Evolutionary conservation across 2,888 invertebrate genomes (phyloP).

Genomic region (Lasioglossum vierecki): DNA sequence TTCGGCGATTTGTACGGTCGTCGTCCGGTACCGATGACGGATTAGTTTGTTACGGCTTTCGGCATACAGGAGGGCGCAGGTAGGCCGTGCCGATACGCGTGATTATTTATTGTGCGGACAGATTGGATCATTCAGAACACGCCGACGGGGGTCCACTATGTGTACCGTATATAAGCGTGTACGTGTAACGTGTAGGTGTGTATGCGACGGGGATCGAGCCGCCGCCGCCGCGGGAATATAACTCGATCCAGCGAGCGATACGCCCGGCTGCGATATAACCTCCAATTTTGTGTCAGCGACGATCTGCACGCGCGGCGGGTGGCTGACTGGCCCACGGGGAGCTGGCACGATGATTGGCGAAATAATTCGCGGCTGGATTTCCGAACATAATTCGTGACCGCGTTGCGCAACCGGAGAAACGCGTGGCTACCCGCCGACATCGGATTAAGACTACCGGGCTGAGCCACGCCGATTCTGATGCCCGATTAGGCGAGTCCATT

Average conservation of each 20-base stretch:
- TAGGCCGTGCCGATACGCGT: conserved; percentile 73
- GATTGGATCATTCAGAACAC: conserved; percentile 78
- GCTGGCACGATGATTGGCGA: conserved; percentile 29
- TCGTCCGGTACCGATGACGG: conserved; percentile 68
- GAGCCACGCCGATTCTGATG: background rate
- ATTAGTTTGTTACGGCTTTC: conserved; percentile 76
- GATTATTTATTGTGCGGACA: conserved; percentile 77
- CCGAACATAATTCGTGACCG: conserved; percentile 15
- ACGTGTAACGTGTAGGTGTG: background rate
- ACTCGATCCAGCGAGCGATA: conserved; percentile 67
- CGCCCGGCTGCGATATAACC: conserved; percentile 59
- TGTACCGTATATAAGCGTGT: conserved; percentile 12
- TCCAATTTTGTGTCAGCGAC: conserved; percentile 64
- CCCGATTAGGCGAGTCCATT: background rate
- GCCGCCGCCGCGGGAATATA: conserved; percentile 60
- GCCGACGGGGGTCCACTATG: conserved; percentile 61
- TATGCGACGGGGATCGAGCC: conserved; percentile 54
- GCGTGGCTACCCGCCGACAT: background rate
- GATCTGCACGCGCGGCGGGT: conserved; percentile 23
- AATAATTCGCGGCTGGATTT: conserved; percentile 42
- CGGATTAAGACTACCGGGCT: conserved; percentile 9
- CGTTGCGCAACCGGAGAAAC: conserved; percentile 15
- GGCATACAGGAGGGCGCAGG: conserved; percentile 66
- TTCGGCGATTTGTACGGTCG: conserved; percentile 46
- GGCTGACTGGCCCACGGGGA: conserved; percentile 12